Conservation (phyloP, 2,888 invertebrate species). For the Polyommatus iphigenia region DNA sequence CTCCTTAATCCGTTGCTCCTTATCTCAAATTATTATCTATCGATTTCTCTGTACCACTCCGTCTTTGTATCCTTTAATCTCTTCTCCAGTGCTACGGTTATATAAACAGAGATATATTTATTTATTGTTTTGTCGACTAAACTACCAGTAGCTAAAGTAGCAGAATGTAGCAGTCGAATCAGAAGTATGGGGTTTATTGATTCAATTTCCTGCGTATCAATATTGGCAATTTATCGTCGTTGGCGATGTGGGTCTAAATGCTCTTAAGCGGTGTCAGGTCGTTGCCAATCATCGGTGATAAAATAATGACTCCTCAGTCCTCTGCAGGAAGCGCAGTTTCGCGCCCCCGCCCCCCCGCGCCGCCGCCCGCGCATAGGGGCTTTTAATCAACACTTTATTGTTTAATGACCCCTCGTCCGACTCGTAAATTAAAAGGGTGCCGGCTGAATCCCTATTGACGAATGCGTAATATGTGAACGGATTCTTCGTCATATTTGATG, state of each 20-base stretch:
- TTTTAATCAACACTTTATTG: constrained; percentile 81
- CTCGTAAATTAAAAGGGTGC: constrained; percentile 80
- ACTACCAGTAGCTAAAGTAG: not conserved
- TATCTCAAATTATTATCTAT: constrained; percentile 66
- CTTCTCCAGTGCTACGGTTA: not conserved
- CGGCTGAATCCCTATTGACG: constrained; percentile 77
- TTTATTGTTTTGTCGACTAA: not conserved
- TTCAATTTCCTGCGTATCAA: constrained; percentile 5
- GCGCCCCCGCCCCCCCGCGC: constrained; percentile 51
- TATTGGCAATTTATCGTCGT: constrained; percentile 8
- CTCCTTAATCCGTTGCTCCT: constrained; percentile 49
- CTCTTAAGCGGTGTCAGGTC: constrained; percentile 36
- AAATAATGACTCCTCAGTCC: constrained; percentile 70
- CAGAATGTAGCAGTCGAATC: not conserved
- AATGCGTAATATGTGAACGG: constrained; percentile 71
- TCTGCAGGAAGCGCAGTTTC: constrained; percentile 75
- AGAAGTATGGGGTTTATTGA: not conserved
- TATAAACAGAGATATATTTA: not conserved
- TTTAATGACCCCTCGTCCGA: constrained; percentile 79
- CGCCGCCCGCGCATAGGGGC: constrained; percentile 73
- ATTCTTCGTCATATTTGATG: constrained; percentile 70
- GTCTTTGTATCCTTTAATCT: constrained; percentile 20
- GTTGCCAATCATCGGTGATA: constrained; percentile 55
- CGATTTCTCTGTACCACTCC: constrained; percentile 40
- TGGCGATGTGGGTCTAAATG: constrained; percentile 38